phyloP scores from a whole-genome alignment of 2,888 invertebrate genomes.

The Cosmopolites sordidus region DNA sequence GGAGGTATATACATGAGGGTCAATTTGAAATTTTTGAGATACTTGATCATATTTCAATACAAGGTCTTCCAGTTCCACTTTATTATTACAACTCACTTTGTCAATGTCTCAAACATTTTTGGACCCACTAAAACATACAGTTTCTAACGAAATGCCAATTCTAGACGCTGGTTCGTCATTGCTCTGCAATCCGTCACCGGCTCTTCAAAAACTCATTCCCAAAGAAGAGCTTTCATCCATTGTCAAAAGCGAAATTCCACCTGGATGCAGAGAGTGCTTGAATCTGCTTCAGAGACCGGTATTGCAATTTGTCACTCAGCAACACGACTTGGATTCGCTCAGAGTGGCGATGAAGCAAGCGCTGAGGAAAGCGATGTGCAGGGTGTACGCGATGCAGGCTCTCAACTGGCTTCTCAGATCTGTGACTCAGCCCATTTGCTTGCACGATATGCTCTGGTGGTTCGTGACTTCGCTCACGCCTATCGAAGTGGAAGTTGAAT shows the following conservation, averaged over 20 bases:
- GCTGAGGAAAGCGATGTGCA: conserved; percentile 71
- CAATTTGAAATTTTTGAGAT: no score
- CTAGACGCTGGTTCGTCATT: conserved; percentile 75
- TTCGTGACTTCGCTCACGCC: conserved; percentile 81
- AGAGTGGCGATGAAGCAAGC: conserved; percentile 86
- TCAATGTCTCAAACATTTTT: no score
- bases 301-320: conserved; percentile 78
- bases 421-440: conserved; percentile 83
- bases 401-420: conserved; percentile 92
- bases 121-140: no score
- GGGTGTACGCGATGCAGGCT: conserved; percentile 89
- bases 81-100: no score
- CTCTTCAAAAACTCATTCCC: conserved; percentile 75
- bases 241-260: conserved; percentile 42
- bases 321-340: conserved; percentile 79
- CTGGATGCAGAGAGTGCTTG: conserved; percentile 45
- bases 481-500: conserved; percentile 50
- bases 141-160: no score
- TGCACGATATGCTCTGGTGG: conserved; percentile 97
- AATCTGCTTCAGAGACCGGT: conserved; percentile 75
- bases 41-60: no score
- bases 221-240: conserved; percentile 57
- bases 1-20: no score
- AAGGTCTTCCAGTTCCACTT: no score
- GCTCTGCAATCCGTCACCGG: conserved; percentile 84